Conservation (phyloP, 1,140 invertebrate species). For the Cryptotermes secundus region DNA sequence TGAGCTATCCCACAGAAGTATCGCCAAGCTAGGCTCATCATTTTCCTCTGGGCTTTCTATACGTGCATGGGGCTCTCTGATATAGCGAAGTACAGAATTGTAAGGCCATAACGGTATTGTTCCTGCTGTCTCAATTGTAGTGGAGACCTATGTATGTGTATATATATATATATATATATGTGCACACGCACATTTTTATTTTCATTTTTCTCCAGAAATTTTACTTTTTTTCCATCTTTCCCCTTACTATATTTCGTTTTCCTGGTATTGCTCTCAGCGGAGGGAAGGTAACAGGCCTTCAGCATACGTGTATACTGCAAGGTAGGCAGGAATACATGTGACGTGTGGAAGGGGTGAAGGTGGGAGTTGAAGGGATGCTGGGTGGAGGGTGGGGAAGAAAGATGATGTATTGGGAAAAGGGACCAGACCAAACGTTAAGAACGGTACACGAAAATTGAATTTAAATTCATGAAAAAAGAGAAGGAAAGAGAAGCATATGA, state of each 20-base stretch:
- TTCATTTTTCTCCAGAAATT: not conserved
- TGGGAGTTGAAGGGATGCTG: not conserved
- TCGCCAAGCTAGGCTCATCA: too few relatives aligned
- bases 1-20: too few relatives aligned
- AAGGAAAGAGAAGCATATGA: constrained; percentile 40
- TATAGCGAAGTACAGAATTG: not conserved
- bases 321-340: not conserved
- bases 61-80: not conserved
- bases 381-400: constrained; percentile 27
- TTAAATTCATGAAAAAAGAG: constrained; percentile 49
- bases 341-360: not conserved
- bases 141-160: not conserved
- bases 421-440: constrained; percentile 29
- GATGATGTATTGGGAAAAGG: constrained; percentile 46
- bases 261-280: constrained; percentile 3
- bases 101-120: not conserved
- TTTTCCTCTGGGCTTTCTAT: not conserved
- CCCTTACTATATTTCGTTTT: not conserved
- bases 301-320: not conserved
- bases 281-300: not conserved
- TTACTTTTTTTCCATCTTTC: not conserved
- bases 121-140: not conserved
- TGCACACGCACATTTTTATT: not conserved
- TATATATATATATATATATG: too few relatives aligned
- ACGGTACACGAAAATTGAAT: constrained; percentile 46